Evolutionary conservation across 1,140 invertebrate species (phyloP).

Genomic region (Penaeus vannamei): DNA sequence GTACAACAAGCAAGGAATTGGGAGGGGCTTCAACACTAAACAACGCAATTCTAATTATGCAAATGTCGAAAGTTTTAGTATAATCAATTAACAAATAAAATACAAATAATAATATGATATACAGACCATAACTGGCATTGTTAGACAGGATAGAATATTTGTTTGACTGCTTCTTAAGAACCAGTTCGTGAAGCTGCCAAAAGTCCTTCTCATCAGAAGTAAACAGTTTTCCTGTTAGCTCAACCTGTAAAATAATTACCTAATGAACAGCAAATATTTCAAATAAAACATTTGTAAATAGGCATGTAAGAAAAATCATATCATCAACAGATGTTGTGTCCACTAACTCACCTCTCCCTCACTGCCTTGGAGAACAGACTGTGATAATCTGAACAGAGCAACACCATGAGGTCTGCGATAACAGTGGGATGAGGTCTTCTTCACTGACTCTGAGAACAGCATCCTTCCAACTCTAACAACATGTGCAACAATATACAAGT

Average conservation of each 20-base stretch:
- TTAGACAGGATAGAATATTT: constrained; percentile 86
- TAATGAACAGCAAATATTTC: not conserved
- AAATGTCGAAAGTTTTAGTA: not conserved
- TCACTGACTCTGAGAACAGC: constrained; percentile 83
- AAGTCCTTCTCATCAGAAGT: constrained; percentile 94
- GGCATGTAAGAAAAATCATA: not conserved
- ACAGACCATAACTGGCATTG: constrained; percentile 80
- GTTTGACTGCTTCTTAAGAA: constrained; percentile 85
- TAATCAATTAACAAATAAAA: constrained; percentile 67
- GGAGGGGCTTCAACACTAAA: no score
- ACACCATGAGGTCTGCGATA: constrained; percentile 87
- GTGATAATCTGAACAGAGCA: constrained; percentile 79
- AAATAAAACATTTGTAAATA: not conserved
- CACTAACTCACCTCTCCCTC: constrained; percentile 61
- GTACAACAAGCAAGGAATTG: no score
- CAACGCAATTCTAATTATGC: no score
- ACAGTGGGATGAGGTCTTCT: constrained; percentile 78
- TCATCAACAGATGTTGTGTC: not conserved
- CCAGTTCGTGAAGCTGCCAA: constrained; percentile 88
- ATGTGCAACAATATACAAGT: constrained; percentile 89
- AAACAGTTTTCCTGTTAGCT: constrained; percentile 78
- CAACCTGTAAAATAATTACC: constrained; percentile 51
- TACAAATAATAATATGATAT: constrained; percentile 29
- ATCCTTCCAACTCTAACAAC: constrained; percentile 90
- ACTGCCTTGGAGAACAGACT: constrained; percentile 71